Evolutionary conservation across 2,113 vertebrate species (phyloP).

Genomic region (Polypterus bichir): DNA sequence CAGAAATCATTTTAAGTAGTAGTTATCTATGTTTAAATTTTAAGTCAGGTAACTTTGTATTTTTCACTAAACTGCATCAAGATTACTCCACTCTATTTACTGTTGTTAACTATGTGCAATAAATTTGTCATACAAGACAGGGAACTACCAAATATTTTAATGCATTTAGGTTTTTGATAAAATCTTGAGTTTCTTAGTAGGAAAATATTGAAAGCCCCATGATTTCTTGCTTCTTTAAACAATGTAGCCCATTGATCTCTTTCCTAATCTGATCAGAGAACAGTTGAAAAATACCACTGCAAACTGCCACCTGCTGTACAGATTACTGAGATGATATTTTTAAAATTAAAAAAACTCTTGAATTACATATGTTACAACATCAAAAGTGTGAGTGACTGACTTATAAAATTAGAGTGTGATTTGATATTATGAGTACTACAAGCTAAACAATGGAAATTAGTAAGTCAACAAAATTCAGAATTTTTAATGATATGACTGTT

Average conservation of each 20-base stretch:
- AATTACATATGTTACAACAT: neutral
- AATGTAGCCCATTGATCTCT: slow-evolving; percentile 14
- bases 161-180: neutral
- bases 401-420: neutral
- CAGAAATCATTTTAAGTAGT: too few relatives aligned
- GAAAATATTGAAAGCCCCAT: slow-evolving; percentile 6
- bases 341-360: neutral
- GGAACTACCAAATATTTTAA: neutral
- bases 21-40: neutral
- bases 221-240: slow-evolving; percentile 11
- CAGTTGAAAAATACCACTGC: neutral
- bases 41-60: neutral
- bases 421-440: neutral
- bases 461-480: neutral
- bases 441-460: neutral
- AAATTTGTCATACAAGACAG: slow-evolving; percentile 9
- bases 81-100: slow-evolving; percentile 4
- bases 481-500: neutral
- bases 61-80: slow-evolving; percentile 1
- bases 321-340: neutral
- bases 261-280: slow-evolving; percentile 12
- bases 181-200: neutral
- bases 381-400: neutral
- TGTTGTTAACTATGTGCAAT: neutral
- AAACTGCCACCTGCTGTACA: slow-evolving; percentile 8